These are phyloP conservation scores for Coptodon rendalli DNA, from an alignment of 2,113 vertebrate genomes.

Conservation along the genomic window DNA sequence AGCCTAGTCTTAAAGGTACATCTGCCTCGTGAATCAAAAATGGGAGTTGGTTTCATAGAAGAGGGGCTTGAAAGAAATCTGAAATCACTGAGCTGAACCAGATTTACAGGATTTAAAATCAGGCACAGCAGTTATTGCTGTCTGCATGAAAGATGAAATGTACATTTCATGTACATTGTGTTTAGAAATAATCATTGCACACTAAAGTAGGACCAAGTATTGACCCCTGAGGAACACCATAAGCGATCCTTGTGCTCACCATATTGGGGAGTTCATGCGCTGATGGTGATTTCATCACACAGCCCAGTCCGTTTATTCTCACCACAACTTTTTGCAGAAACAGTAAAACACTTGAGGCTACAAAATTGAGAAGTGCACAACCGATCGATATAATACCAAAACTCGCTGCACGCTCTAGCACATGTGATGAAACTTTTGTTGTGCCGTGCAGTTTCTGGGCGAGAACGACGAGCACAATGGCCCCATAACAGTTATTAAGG, in stretches of 20 bases:
- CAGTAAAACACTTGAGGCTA: not conserved
- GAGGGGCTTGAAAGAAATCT: not conserved
- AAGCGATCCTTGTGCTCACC: not conserved
- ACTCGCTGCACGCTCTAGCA: not conserved
- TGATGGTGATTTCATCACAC: not conserved
- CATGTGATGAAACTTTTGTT: not conserved
- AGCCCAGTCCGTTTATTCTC: not conserved
- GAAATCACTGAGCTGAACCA: not conserved
- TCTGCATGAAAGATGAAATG: not conserved
- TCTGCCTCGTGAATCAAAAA: not conserved
- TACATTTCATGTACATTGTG: not conserved
- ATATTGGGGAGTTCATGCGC: not conserved
- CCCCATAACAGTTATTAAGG: not conserved
- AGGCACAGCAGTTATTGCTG: not conserved
- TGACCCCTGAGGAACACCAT: not conserved
- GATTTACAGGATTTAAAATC: not conserved
- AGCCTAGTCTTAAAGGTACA: not conserved
- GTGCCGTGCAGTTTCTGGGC: not conserved
- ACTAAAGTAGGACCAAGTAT: not conserved
- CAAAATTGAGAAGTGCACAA: not conserved
- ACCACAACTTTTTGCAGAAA: not conserved
- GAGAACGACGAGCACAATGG: not conserved
- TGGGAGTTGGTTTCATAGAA: not conserved
- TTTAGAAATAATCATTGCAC: not conserved
- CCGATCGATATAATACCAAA: not conserved